Conservation (phyloP, 1,140 invertebrate species). For the Brachionus manjavacas region DNA sequence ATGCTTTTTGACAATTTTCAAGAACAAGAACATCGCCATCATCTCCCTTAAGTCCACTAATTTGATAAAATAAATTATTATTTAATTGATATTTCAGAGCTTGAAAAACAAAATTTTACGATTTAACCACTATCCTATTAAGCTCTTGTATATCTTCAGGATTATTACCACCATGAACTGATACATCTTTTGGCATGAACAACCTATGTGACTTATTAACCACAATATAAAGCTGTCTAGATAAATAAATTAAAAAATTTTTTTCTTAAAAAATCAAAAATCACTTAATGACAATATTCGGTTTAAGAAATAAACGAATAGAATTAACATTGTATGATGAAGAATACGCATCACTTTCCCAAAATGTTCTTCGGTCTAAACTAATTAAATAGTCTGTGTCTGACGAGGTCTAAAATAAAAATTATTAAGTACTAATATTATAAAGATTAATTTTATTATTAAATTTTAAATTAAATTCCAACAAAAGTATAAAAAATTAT, state of each 20-base stretch:
- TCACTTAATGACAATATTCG: constrained; percentile 19
- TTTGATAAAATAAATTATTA: background rate
- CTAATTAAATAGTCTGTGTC: constrained; percentile 49
- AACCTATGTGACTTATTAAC: constrained; percentile 55
- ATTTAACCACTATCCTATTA: constrained; percentile 49
- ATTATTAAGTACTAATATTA: too few relatives aligned
- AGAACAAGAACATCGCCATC: constrained; percentile 48
- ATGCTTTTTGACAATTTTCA: constrained; percentile 52
- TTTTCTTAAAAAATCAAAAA: background rate
- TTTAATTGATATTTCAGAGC: background rate
- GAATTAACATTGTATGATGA: background rate
- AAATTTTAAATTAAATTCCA: too few relatives aligned
- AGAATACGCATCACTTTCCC: constrained; percentile 56
- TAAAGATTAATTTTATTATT: too few relatives aligned
- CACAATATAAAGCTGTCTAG: constrained; percentile 47
- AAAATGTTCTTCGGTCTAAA: constrained; percentile 53
- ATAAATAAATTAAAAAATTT: background rate
- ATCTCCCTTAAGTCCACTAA: background rate
- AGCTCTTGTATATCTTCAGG: constrained; percentile 49
- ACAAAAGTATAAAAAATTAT: too few relatives aligned
- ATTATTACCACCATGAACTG: constrained; percentile 51
- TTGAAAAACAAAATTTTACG: constrained; percentile 46
- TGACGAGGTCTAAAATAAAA: background rate
- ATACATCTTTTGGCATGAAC: constrained; percentile 44
- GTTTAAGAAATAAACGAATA: constrained; percentile 38